phyloP scores from a whole-genome alignment of 1,140 invertebrate genomes.

The Onthophagus taurus region DNA sequence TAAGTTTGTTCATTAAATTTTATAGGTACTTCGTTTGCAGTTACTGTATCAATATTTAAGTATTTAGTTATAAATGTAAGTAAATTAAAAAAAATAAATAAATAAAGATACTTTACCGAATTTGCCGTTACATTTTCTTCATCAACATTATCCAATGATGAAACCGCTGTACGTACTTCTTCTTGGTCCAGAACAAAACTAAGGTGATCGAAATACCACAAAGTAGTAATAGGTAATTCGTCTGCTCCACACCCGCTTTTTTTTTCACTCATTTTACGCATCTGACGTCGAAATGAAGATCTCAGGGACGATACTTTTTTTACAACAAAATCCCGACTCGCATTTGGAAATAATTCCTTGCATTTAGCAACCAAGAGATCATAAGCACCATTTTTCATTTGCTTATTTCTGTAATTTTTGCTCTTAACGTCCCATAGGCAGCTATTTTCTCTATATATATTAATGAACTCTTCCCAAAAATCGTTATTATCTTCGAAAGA shows the following conservation, averaged over 20 bases:
- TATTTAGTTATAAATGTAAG: not conserved
- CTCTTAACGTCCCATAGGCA: not conserved
- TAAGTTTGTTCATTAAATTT: not conserved
- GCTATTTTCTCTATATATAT: constrained; percentile 3
- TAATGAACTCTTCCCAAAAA: constrained; percentile 7
- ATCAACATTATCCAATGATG: not conserved
- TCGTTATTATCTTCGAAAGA: constrained; percentile 1
- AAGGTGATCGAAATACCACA: constrained; percentile 1
- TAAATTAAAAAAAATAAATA: not conserved
- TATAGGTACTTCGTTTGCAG: not conserved
- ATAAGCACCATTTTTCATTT: constrained; percentile 5
- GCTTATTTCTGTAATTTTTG: constrained; percentile 3
- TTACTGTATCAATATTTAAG: not conserved
- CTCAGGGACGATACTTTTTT: constrained; percentile 1
- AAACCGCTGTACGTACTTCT: not conserved
- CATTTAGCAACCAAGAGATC: not conserved
- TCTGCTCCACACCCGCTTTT: constrained; percentile 1
- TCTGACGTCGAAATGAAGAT: constrained; percentile 1
- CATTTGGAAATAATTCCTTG: constrained; percentile 3
- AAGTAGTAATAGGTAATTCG: not conserved
- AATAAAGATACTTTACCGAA: constrained; percentile 7
- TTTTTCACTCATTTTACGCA: not conserved
- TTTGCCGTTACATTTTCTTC: not conserved
- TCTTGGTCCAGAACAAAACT: not conserved
- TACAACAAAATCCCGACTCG: not conserved